Base-by-base conservation (phyloP, 2,113 vertebrate species). In the Microtus oregoni region DNA sequence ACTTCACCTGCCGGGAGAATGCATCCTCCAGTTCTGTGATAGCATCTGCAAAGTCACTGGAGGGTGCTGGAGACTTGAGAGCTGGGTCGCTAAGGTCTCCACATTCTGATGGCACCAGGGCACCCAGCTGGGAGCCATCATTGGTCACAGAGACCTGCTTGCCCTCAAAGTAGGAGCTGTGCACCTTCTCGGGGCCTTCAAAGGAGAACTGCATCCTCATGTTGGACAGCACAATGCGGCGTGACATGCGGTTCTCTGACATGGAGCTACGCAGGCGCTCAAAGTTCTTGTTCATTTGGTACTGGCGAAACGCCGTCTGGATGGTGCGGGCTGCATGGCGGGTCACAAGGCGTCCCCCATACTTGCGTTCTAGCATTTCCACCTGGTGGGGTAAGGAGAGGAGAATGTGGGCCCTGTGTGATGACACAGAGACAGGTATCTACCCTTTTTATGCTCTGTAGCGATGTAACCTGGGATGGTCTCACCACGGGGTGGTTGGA, bases 161-260 rank as follows among this genome's bases (percentile, higher is more conserved):
- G 83, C 99, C 99, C 96, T 99, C 99, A 0, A 99, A 99, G 98
- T 99, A 99, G 86, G 99, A 99, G 98, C 99, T 99, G 97, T 99
- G 99, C 98, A 99, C 98, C 99, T 99, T 99, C 98, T 99, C 99
- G 96, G 99, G 99, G 91, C 99, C 99, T 99, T 99, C 99, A 96
- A 99, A 99, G 92, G 99, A 99, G 99, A 99, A 99, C 99, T 99
- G 99, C 99, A 99, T 99, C 98, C 99, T 99, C 99, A 99, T 99
- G 99, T 99, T 99, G 99, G 99, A 99, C 92, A 99, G 98, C 95
- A 99, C 99, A 22, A 99, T 99, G 73, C 99, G 99, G 97, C 99
- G 99, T 55, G 99, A 99, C 99, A 99, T 99, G 94, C 99, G 99
- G 98, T 99, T 99, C 98, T 99, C 99, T 0, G 99, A 99, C 99